Evolutionary conservation across 2,888 invertebrate genomes (phyloP).

Genomic region (Drosophila anomelani): DNA sequence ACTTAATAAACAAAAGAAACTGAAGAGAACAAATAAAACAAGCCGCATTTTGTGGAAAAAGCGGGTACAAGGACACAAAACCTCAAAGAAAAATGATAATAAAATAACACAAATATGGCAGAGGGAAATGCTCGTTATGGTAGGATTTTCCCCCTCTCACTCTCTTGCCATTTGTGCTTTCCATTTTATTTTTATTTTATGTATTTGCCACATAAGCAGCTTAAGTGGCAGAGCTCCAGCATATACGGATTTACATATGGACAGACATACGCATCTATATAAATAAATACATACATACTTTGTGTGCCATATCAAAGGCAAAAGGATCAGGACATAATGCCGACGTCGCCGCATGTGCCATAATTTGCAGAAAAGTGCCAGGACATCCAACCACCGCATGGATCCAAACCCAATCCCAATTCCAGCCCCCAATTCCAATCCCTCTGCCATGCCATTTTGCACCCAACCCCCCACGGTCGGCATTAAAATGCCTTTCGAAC

Average conservation of each 20-base stretch:
- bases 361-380: constrained; percentile 79
- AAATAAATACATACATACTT: constrained; percentile 11
- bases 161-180: constrained; percentile 25
- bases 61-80: neutral
- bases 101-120: constrained; percentile 82
- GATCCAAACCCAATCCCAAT: neutral
- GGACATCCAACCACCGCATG: constrained; percentile 7
- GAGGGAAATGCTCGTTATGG: constrained; percentile 79
- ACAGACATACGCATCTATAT: constrained; percentile 31
- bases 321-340: constrained; percentile 78
- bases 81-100: constrained; percentile 76
- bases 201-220: constrained; percentile 79
- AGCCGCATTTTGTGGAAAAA: constrained; percentile 17
- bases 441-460: constrained; percentile 7
- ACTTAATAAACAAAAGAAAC: neutral
- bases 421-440: constrained; percentile 7
- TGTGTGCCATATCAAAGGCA: constrained; percentile 67
- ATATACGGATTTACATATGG: constrained; percentile 28
- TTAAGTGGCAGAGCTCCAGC: constrained; percentile 68
- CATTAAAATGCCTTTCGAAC: constrained; percentile 55
- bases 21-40: neutral
- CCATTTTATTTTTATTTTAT: constrained; percentile 75
- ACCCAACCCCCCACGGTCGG: constrained; percentile 11
- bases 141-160: constrained; percentile 57
- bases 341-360: constrained; percentile 75